phyloP scores from a whole-genome alignment of 2,888 invertebrate species.

The Chrysolina oricalcia region DNA sequence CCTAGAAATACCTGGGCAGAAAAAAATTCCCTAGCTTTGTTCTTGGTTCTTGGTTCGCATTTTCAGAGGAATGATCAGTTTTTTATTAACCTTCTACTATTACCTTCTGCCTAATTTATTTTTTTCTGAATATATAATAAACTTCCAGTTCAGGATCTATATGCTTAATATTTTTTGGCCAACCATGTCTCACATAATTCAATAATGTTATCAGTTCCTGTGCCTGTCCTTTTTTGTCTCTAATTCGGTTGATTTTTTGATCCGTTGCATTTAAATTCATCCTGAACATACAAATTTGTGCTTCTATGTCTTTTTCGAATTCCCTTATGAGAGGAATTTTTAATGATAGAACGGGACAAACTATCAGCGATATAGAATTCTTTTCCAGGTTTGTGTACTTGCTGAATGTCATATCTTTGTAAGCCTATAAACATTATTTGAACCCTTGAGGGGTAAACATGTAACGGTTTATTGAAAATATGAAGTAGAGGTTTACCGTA shows the following conservation, averaged over 20 bases:
- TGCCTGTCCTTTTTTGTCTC: neutral
- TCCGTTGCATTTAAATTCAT: neutral
- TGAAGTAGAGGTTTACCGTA: too few relatives aligned
- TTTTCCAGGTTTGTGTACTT: neutral
- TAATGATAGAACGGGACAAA: neutral
- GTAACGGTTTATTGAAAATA: neutral
- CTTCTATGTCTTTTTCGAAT: neutral
- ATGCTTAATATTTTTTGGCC: neutral
- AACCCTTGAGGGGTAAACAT: neutral
- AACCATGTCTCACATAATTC: neutral
- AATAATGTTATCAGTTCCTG: neutral
- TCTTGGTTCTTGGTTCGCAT: neutral
- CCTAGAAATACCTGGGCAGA: conserved; percentile 17
- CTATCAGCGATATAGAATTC: neutral
- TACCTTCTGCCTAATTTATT: neutral
- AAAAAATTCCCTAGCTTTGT: neutral
- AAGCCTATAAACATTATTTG: neutral
- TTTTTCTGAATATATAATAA: neutral
- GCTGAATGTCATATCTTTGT: neutral
- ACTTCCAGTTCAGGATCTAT: neutral
- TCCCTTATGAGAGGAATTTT: neutral
- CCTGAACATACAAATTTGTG: neutral
- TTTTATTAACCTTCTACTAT: neutral
- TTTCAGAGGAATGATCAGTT: neutral
- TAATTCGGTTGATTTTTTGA: neutral